Evolutionary conservation across 2,797 vertebrate genomes (phyloP), one percentile per base, ranked within the genome.

Genomic region (Coracias cyanogaster): DNA sequence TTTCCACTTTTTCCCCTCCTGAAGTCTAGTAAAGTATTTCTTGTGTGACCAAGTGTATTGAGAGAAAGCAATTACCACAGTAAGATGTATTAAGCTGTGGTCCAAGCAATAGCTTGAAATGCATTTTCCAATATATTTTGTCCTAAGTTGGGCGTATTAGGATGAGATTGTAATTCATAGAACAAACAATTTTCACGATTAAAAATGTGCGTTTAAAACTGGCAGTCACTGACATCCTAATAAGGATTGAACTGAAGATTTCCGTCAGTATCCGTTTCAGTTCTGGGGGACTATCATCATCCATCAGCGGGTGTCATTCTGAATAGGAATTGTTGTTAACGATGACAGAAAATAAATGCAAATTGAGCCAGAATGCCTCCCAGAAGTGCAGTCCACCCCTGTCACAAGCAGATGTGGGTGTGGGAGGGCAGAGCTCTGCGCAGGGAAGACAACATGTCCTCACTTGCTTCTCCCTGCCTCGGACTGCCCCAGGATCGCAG

Each of bases 51-150:
- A 73, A 39, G 83, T 66, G 79, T 93, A 57, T 67, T 80, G 64
- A 45, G 76, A 69, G 71, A 85, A 90, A 94, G 69, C 88, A 90
- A 79, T 93, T 82, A 62, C 37, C 76, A 57, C 48, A 73, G 79
- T 84, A 82, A 89, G 82, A 91, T 37, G 48, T 72, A 72, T 87
- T 83, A 89, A 62, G 90, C 72, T 73, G 25, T 7, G 41, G 58
- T 90, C 85, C 93, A 96, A 84, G 88, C 31, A 41, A 61, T 80
- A 72, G 64, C 55, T 70, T 77, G 43, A 88, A 79, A 94, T 77
- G 49, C 31, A 17, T 87, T 91, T 90, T 77, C 60, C 64, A 55
- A 66, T 86, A 43, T 22, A 80, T 88, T 82, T 52, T 45, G 25
- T 55, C 35, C 73, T 71, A 61, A 55, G 54, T 57, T 76, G 46